A percentile compares a stretch with the other conserved stretches of the same genome.
These are phyloP conservation scores for Halesus radiatus DNA, from an alignment of 1,140 invertebrate genomes.

Conservation along the genomic window DNA sequence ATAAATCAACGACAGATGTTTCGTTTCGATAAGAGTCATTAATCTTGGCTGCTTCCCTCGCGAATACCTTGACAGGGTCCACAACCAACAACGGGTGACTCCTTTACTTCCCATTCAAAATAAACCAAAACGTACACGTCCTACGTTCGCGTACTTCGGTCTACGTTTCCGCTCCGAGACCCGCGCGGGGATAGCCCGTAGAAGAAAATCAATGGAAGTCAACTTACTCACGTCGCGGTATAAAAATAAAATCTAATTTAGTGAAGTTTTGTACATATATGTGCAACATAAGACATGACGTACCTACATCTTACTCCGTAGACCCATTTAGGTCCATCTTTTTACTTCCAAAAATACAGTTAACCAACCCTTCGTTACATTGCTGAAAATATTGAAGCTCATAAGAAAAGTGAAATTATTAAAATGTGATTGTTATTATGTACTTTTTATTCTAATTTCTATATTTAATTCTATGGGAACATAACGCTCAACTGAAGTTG, in stretches of 20 bases:
- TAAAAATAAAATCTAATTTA: conserved; percentile 58
- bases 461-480: no score
- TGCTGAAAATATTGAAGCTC: not conserved
- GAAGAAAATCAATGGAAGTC: conserved; percentile 37
- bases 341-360: conserved; percentile 26
- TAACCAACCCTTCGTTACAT: conserved; percentile 28
- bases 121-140: not conserved
- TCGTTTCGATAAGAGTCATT: conserved; percentile 26
- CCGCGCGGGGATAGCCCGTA: conserved; percentile 2
- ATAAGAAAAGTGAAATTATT: no score
- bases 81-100: not conserved
- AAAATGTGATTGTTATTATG: no score
- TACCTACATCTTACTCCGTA: conserved; percentile 22
- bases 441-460: no score
- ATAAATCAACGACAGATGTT: conserved; percentile 42
- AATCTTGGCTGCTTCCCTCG: not conserved
- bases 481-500: no score
- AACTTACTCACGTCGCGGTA: conserved; percentile 48
- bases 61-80: not conserved
- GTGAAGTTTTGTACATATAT: conserved; percentile 56
- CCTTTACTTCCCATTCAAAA: not conserved
- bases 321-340: not conserved
- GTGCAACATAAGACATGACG: conserved; percentile 49
- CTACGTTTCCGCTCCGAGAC: not conserved
- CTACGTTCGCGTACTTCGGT: not conserved